Base-by-base conservation (phyloP, 2,797 vertebrate genomes). In the Esox lucius region DNA sequence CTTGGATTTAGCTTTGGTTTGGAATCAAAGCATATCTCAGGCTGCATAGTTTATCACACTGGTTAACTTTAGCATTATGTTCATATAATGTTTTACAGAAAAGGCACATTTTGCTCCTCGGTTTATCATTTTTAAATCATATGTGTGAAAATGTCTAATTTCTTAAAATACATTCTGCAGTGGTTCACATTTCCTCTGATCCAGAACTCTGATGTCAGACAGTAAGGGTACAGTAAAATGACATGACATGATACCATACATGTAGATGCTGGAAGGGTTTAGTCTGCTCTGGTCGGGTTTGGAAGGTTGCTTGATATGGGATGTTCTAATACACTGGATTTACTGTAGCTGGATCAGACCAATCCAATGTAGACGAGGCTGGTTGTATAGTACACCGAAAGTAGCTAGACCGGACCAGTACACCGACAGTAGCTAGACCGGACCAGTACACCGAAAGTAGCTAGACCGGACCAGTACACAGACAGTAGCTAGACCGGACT, bases 81-180 rank as follows among this genome's bases (percentile, higher is more conserved):
- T 78, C 24, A 77, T 53, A 74, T 76, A 82, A 68, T 66, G 0
- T 56, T 81, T 79, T 78, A 71, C 72, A 82, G 76, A 24, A 68
- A 35, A 66, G 19, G 28, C 42, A 72, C 78, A 83, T 92, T 46
- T 91, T 88, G 84, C 81, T 75, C 48, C 93, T 86, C 73, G 19
- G 3, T 78, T 81, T 85, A 81, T 80, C 61, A 83, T 68, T 78
- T 87, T 91, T 87, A 68, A 85, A n/a, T n/a, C n/a, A n/a, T n/a
- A n/a, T n/a, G 72, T 83, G 70, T 87, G 90, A 92, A 82, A 81
- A 74, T 0, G 70, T 84, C 67, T 56, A 74, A 71, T 74, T 53
- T 74, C 78, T 85, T 83, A 84, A 67, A 68, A 12, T 22, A 22
- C 24, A 22, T 49, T 17, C 48, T 49, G 48, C 48, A 15, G 48